Percentiles rank a stretch among this genome's conserved stretches.
These are phyloP conservation scores for Cheilosia pagana DNA, from an alignment of 2,888 invertebrate genomes.

Conservation along the genomic window DNA sequence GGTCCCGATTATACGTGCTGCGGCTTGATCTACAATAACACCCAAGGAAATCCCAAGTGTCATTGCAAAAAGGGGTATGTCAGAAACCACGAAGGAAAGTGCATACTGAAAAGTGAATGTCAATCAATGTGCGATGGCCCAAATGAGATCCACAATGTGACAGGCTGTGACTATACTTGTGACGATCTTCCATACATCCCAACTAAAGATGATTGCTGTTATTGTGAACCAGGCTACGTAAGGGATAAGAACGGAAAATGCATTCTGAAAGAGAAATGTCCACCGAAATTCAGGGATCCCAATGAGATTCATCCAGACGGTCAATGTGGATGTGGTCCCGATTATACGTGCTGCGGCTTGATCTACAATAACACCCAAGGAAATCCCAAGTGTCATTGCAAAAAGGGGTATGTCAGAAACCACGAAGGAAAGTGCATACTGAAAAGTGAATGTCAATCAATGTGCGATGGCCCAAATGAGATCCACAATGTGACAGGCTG, in stretches of 20 bases:
- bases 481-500: not conserved
- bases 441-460: not conserved
- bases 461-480: not conserved
- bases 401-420: not conserved
- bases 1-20: not conserved
- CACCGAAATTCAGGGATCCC: not conserved
- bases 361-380: not conserved
- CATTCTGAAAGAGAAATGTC: not conserved
- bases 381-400: not conserved
- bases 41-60: not conserved
- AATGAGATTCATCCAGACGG: not conserved
- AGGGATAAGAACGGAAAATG: not conserved
- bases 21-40: not conserved
- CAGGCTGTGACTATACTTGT: slow-evolving; percentile 9
- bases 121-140: not conserved
- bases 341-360: not conserved
- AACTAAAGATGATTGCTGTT: not conserved
- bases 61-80: not conserved
- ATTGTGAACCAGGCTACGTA: not conserved
- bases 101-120: not conserved
- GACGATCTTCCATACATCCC: not conserved
- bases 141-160: not conserved
- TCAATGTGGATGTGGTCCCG: not conserved
- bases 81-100: not conserved
- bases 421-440: not conserved